phyloP scores from a whole-genome alignment of 2,797 vertebrate genomes.

The Gymnopithys bicolor region DNA sequence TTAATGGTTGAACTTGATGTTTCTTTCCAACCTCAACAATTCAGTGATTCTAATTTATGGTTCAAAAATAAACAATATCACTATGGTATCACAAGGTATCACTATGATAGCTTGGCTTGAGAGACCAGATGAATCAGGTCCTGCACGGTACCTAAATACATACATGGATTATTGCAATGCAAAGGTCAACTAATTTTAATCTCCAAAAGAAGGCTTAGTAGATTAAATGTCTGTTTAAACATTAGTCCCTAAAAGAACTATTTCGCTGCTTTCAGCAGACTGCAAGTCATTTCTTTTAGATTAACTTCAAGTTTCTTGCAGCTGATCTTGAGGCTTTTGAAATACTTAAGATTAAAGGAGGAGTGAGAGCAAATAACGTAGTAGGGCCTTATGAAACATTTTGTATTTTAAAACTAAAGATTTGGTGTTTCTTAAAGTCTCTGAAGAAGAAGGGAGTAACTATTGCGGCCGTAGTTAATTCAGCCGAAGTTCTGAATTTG shows the following conservation, averaged over 20 bases:
- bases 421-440: background rate
- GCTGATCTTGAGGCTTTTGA: background rate
- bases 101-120: background rate
- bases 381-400: background rate
- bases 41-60: background rate
- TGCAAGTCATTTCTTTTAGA: background rate
- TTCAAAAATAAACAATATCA: background rate
- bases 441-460: background rate
- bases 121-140: background rate
- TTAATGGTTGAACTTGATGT: background rate
- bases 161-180: background rate
- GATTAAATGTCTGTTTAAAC: background rate
- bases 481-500: background rate
- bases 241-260: background rate
- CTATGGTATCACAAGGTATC: background rate
- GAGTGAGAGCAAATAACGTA: background rate
- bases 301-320: background rate
- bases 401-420: background rate
- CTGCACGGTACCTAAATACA: background rate
- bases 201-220: background rate
- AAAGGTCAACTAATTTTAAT: background rate
- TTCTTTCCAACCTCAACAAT: background rate
- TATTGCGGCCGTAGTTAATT: background rate
- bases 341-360: background rate
- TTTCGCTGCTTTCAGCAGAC: background rate